Base-by-base conservation (phyloP, 2,888 invertebrate species). In the Crematogaster levior region DNA sequence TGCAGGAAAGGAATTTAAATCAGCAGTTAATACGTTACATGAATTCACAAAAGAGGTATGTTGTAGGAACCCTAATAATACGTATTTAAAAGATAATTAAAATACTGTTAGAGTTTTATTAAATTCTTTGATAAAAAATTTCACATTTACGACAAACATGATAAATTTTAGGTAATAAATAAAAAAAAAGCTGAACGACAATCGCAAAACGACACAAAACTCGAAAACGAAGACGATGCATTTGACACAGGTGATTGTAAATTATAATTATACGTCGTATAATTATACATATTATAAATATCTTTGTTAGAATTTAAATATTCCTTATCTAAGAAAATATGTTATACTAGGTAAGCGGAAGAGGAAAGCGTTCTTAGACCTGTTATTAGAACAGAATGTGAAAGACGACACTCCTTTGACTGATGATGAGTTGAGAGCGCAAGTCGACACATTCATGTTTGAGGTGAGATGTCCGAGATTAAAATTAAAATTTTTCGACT, bases 381-480 rank as follows among this genome's bases (percentile, higher is more conserved):
- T 97, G 53, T 92, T 97, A 5, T 92, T 97, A 18, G 94, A 96
- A 66, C 95, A 96, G 3, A 91, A 90, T 60, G 95, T 95, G 88
- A 95, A 96, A 18, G 95, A 96, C 86, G 96, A 96, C 1, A 93
- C 95, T 84, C 95, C 95, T 5, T 93, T 97, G 61, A 95, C 95
- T 10, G 95, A 96, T 85, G 92, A 95, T 43, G 96, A 96, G 84
- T 95, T 97, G 60, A 95, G 96, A 77, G 96, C 97, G 92, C 97
- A 97, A 94, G 96, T 97, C 0, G 96, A 97, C 87, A 97, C 97
- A 0, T 97, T 97, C 88, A 96, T 97, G 96, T 97, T 97, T 93
- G 97, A 96, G 93, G 96, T 96, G 92, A 40, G 12, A 30, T 6
- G 93, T 91, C 61, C 2, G 5, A 63, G 60, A 24, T 37, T 56